Conservation (phyloP, 2,797 vertebrate genomes). For the Semaprochilodus insignis region DNA sequence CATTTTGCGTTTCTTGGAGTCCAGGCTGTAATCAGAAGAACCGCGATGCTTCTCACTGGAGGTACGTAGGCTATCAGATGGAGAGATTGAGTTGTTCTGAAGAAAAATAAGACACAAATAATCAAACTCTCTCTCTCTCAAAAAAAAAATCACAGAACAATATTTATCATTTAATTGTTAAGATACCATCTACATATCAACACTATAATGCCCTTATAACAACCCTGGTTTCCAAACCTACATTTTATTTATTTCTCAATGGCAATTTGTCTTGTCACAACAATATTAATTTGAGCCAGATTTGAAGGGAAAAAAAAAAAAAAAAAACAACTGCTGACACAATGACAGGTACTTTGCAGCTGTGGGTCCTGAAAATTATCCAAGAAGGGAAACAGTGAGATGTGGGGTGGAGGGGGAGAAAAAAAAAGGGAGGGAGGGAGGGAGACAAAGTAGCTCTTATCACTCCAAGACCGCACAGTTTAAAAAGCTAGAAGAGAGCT, state of each 20-base stretch:
- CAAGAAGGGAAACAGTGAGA: constrained; percentile 38
- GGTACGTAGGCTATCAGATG: constrained; percentile 90
- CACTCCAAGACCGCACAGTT: constrained; percentile 51
- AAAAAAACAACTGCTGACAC: constrained; percentile 34
- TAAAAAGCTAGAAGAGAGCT: constrained; percentile 49
- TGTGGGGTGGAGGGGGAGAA: too few relatives aligned
- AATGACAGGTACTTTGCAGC: constrained; percentile 51
- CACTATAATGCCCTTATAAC: neutral
- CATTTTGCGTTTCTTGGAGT: constrained; percentile 94
- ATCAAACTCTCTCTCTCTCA: constrained; percentile 54
- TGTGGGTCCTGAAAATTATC: constrained; percentile 38
- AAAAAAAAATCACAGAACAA: neutral
- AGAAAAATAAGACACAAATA: constrained; percentile 42
- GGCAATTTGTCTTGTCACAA: constrained; percentile 16
- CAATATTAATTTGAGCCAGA: constrained; percentile 28
- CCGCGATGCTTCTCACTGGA: constrained; percentile 93
- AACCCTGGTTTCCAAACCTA: neutral
- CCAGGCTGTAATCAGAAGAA: constrained; percentile 90
- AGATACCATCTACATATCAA: neutral
- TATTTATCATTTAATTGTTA: neutral
- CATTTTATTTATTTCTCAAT: constrained; percentile 21
- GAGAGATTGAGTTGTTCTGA: constrained; percentile 95
- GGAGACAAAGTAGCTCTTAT: constrained; percentile 39
- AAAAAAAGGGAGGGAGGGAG: neutral
- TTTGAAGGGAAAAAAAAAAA: too few relatives aligned